Conservation (phyloP, 1,140 invertebrate genomes). For the Physella acuta region DNA sequence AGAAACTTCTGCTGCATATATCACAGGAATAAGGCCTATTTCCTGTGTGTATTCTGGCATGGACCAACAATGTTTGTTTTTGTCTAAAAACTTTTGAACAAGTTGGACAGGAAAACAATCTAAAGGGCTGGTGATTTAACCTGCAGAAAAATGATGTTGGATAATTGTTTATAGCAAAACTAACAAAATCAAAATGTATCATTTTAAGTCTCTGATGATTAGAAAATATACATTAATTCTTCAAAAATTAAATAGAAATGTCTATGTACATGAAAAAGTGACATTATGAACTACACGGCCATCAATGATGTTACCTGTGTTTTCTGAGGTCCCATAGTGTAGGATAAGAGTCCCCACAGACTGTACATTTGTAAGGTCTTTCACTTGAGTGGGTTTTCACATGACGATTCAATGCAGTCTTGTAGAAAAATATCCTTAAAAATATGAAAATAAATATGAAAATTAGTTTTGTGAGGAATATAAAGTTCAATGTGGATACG, state of each 20-base stretch:
- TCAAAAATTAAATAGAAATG: too few relatives aligned
- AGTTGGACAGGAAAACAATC: constrained; percentile 7
- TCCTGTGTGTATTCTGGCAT: constrained; percentile 20
- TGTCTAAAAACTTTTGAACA: constrained; percentile 21
- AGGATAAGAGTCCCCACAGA: constrained; percentile 14
- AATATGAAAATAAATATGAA: constrained; percentile 6
- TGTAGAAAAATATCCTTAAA: constrained; percentile 18
- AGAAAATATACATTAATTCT: too few relatives aligned
- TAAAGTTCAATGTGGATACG: neutral
- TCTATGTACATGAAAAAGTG: too few relatives aligned
- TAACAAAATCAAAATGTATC: too few relatives aligned
- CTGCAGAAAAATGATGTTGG: constrained; percentile 14
- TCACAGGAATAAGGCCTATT: constrained; percentile 21
- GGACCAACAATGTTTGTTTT: constrained; percentile 16
- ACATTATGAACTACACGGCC: too few relatives aligned
- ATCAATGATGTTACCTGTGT: constrained; percentile 23
- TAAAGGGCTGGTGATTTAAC: constrained; percentile 9
- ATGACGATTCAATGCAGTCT: constrained; percentile 18
- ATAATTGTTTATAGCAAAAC: too few relatives aligned
- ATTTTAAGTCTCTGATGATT: too few relatives aligned
- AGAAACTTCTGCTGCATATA: constrained; percentile 14
- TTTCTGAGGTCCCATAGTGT: constrained; percentile 12
- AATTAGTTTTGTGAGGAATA: too few relatives aligned
- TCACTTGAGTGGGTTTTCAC: constrained; percentile 17
- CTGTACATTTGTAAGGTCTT: constrained; percentile 20